phyloP scores from a whole-genome alignment of 2,113 vertebrate species.

The Myocastor coypus region DNA sequence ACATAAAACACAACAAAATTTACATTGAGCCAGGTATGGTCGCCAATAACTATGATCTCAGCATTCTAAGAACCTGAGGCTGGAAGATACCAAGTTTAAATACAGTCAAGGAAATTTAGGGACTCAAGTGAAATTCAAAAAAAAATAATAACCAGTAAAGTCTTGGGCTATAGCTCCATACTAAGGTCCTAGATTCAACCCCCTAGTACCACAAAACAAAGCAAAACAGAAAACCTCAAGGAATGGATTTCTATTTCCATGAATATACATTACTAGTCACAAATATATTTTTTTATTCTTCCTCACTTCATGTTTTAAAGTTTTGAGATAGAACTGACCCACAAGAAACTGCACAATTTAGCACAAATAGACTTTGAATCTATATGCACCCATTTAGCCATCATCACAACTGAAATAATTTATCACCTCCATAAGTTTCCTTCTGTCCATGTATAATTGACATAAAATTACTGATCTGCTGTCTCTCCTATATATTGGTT shows the following conservation, averaged over 20 bases:
- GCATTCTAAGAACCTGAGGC: not conserved
- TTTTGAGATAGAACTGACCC: not conserved
- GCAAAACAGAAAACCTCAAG: not conserved
- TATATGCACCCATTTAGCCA: slow-evolving; percentile 32
- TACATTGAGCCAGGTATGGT: not conserved
- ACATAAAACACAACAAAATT: slow-evolving; percentile 59
- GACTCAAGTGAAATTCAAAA: not conserved
- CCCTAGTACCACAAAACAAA: not conserved
- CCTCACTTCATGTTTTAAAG: not conserved
- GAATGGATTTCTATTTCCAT: slow-evolving; percentile 25
- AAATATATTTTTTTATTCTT: slow-evolving; percentile 21
- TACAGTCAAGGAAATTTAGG: not conserved
- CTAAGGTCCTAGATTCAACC: not conserved
- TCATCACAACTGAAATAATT: not conserved
- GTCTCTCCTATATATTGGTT: slow-evolving; percentile 6
- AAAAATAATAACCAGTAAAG: not conserved
- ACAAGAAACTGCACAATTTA: slow-evolving; percentile 40
- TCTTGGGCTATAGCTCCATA: not conserved
- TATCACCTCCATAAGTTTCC: not conserved
- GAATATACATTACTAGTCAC: slow-evolving; percentile 1
- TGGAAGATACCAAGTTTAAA: not conserved
- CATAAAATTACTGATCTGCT: not conserved
- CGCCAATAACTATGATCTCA: not conserved
- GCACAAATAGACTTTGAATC: slow-evolving; percentile 9
- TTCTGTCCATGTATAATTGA: not conserved